Conservation (phyloP, 2,797 vertebrate genomes). For the Otolemur crassicaudatus region DNA sequence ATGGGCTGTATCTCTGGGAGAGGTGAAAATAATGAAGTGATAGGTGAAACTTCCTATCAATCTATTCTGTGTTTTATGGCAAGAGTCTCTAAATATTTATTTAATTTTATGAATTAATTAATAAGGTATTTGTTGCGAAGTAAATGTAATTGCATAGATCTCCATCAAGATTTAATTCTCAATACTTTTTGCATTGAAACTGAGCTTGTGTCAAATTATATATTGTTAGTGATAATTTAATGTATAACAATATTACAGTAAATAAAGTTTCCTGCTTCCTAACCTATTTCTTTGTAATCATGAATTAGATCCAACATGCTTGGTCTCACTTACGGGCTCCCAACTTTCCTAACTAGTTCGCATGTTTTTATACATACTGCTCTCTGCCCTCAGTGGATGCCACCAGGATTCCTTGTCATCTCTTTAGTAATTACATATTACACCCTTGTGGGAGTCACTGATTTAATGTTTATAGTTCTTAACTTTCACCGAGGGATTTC, state of each 20-base stretch:
- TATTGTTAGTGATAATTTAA: background rate
- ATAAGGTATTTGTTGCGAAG: background rate
- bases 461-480: constrained; percentile 12
- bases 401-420: background rate
- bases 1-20: background rate
- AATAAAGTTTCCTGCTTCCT: background rate
- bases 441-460: background rate
- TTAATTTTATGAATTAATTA: constrained; percentile 44
- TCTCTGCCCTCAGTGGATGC: background rate
- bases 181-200: constrained; percentile 26
- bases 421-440: background rate
- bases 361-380: background rate
- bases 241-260: background rate
- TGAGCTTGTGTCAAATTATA: background rate
- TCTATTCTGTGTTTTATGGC: background rate
- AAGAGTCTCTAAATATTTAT: background rate
- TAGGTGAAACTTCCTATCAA: background rate
- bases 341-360: background rate
- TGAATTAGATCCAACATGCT: background rate
- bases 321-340: background rate
- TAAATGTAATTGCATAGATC: background rate
- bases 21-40: background rate
- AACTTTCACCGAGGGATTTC: background rate
- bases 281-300: background rate
- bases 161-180: constrained; percentile 16